Conservation (phyloP, 92 coral and sea anemone genomes). For the Blastomussa wellsi region DNA sequence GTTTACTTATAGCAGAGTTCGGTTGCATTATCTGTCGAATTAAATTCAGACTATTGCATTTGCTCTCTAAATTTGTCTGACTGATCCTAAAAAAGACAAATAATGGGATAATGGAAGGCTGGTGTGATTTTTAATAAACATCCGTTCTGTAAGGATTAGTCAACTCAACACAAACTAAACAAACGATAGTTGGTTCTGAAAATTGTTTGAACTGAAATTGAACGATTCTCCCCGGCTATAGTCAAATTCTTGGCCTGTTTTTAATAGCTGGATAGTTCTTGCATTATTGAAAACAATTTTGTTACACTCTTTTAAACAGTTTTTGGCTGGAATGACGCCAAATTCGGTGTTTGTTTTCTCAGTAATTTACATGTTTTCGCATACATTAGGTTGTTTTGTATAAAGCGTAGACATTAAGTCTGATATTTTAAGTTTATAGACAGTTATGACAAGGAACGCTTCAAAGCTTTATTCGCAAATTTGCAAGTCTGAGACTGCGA, state of each 20-base stretch:
- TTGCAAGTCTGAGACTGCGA: no score
- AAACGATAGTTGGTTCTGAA: background rate
- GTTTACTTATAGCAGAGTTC: background rate
- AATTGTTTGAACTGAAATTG: background rate
- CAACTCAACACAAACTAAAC: background rate
- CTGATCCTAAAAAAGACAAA: background rate
- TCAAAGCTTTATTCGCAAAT: no score
- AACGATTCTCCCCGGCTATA: no score
- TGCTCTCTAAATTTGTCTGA: background rate
- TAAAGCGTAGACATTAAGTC: background rate
- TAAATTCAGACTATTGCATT: background rate
- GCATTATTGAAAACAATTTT: slow-evolving; percentile 4
- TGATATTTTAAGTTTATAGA: background rate
- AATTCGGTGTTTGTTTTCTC: background rate
- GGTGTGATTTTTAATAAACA: slow-evolving; percentile 11
- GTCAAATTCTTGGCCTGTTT: no score
- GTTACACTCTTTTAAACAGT: background rate
- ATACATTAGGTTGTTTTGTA: background rate
- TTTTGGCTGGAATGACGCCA: background rate
- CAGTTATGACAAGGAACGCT: background rate
- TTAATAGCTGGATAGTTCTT: no score
- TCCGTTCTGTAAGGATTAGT: slow-evolving; percentile 3
- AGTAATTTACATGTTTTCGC: background rate
- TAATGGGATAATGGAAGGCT: background rate
- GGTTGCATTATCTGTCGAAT: background rate